Percentiles rank a stretch among this genome's conserved stretches.
These are phyloP conservation scores for Oligia strigilis DNA, from an alignment of 2,888 invertebrate species.

Conservation along the genomic window DNA sequence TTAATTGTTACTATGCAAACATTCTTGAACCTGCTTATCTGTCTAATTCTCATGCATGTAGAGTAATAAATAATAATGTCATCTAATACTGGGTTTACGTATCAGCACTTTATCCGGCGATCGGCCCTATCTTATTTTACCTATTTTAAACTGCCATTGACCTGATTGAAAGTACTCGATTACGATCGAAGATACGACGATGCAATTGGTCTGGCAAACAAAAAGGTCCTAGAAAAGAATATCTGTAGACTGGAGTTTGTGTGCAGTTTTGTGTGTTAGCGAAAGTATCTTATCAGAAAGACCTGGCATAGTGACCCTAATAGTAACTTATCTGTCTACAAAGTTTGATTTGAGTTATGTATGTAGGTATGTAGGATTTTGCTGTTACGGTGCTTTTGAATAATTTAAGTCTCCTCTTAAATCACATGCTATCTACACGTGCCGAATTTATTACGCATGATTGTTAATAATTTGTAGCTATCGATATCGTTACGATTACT, in stretches of 20 bases:
- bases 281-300: conserved; percentile 61
- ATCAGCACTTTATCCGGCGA: conserved; percentile 26
- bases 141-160: conserved; percentile 73
- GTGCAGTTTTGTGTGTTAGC: conserved; percentile 30
- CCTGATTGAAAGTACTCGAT: conserved; percentile 71
- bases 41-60: not conserved
- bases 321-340: conserved; percentile 59
- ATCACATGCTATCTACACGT: not conserved
- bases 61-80: conserved; percentile 3
- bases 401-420: not conserved
- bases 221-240: conserved; percentile 37
- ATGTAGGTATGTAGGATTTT: conserved; percentile 2
- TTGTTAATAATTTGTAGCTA: conserved; percentile 23
- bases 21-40: not conserved
- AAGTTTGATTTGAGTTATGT: conserved; percentile 52
- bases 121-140: conserved; percentile 57
- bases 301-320: conserved; percentile 69
- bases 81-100: conserved; percentile 5
- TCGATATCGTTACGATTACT: conserved; percentile 7
- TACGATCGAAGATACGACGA: conserved; percentile 58
- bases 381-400: not conserved
- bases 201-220: conserved; percentile 40
- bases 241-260: conserved; percentile 15
- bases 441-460: not conserved
- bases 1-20: conserved; percentile 30